Conservation (phyloP, 2,888 invertebrate species). For the Phragmatobia fuliginosa region DNA sequence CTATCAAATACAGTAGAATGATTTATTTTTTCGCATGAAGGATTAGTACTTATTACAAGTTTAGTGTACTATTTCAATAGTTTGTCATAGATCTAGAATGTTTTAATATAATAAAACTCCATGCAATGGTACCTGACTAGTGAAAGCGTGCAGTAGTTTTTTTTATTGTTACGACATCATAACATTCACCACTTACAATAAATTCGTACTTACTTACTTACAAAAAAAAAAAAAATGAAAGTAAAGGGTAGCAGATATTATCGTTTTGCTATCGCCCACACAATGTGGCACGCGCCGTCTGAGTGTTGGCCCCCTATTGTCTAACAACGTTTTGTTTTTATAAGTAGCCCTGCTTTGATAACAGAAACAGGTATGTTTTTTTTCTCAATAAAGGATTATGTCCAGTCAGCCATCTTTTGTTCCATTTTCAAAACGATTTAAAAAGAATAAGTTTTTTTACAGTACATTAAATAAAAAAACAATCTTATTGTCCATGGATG, state of each 20-base stretch:
- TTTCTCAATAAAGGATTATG: neutral
- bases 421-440: neutral
- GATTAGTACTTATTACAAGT: neutral
- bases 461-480: neutral
- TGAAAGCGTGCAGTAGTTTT: neutral
- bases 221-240: conserved; percentile 40
- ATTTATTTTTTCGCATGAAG: neutral
- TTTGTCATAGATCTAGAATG: neutral
- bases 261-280: conserved; percentile 55
- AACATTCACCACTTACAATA: neutral
- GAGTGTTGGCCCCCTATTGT: conserved; percentile 64
- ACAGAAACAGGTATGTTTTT: conserved; percentile 36
- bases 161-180: neutral
- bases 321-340: conserved; percentile 61
- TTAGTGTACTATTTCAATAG: neutral
- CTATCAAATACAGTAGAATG: neutral
- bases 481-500: neutral
- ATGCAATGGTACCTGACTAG: neutral
- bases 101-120: neutral
- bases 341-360: conserved; percentile 55
- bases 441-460: neutral
- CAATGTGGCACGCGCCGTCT: conserved; percentile 67
- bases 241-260: conserved; percentile 65
- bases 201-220: neutral
- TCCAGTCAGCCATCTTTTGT: neutral